Base-by-base conservation (phyloP, 37 sponge, comb jelly and placozoan genomes). In the Ephydatia muelleri region DNA sequence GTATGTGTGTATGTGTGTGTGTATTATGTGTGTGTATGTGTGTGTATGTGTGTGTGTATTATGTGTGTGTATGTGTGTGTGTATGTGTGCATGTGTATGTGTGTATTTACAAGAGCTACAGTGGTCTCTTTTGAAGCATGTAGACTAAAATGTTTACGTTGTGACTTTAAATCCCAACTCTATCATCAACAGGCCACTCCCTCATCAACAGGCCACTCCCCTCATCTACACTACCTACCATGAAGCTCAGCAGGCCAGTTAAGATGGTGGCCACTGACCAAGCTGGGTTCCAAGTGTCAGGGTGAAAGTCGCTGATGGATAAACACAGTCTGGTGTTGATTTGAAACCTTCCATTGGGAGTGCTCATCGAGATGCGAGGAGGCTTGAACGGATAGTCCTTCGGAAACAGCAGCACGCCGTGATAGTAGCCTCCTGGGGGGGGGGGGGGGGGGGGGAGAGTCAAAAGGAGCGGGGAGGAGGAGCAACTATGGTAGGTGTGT, bases 201-300 rank as follows among this genome's bases (percentile, higher is more conserved):
- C 43, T 9, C 6, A 43, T 43, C 6, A 43, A 43, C 6, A 9
- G 6, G 6, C 43, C 43, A 9, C 43, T 6, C 43, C 43, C 43
- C 3, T 43, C 6, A 43, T 6, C 3, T 43, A 43, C 35, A 13
- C 5, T 9, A 73, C 93, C 70, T 37, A 98, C 95, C 99, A 98
- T 96, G 70, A 98, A 98, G 75, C 99, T 98, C 32, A 98, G 94
- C 8, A 98, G 85, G 4, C 99, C 99, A 72, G 99, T 98, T 0
- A 98, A 80, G 27, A 98, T 98, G 73, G 99, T 98, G 49, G 97
- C 84, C 36, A 98, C 99, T 35, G 95, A 96, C 99, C 99, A 98
- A 22, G 97, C 97, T 21, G 99, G 99, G 85, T 98, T 98, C 99
- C 99, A 98, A 22, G 94, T 88, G 88, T 98, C 99, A 0, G 99